Conservation (phyloP, 2,113 vertebrate genomes). For the Cyprinodon tularosa region DNA sequence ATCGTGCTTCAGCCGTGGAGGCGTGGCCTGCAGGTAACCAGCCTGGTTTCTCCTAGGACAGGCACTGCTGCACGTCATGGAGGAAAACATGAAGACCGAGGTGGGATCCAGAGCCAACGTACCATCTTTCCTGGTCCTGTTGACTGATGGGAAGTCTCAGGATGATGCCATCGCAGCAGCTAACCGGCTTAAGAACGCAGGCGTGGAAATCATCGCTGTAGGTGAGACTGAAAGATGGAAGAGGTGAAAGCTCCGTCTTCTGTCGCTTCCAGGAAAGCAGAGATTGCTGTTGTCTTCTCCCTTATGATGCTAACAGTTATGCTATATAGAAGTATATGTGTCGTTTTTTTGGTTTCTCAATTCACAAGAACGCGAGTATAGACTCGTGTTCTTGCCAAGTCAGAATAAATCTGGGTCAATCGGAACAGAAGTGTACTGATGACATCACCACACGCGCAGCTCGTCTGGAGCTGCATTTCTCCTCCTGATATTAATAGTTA, state of each 20-base stretch:
- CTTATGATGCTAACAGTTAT: no score
- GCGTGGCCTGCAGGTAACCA: not conserved
- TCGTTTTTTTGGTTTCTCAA: no score
- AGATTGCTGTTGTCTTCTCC: no score
- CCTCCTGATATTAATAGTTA: no score
- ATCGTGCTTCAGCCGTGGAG: not conserved
- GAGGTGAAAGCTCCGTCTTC: not conserved
- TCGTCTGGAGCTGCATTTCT: no score
- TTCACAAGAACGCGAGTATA: no score
- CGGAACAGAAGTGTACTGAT: no score
- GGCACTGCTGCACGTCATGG: constrained; percentile 88
- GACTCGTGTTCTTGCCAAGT: no score
- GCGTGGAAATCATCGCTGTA: constrained; percentile 89
- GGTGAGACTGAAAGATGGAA: constrained; percentile 78
- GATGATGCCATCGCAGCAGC: constrained; percentile 86
- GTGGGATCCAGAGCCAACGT: constrained; percentile 80
- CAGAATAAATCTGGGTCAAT: no score
- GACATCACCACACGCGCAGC: no score
- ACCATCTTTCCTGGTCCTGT: constrained; percentile 82
- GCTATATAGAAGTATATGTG: no score
- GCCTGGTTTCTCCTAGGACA: constrained; percentile 80
- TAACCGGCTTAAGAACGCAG: constrained; percentile 81
- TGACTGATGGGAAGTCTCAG: constrained; percentile 96
- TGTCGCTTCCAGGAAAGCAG: no score
- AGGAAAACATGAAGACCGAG: constrained; percentile 83